A percentile compares a stretch with the other conserved stretches of the same genome.
Conservation (phyloP, 1,140 invertebrate species). For the Scaptomyza montana region DNA sequence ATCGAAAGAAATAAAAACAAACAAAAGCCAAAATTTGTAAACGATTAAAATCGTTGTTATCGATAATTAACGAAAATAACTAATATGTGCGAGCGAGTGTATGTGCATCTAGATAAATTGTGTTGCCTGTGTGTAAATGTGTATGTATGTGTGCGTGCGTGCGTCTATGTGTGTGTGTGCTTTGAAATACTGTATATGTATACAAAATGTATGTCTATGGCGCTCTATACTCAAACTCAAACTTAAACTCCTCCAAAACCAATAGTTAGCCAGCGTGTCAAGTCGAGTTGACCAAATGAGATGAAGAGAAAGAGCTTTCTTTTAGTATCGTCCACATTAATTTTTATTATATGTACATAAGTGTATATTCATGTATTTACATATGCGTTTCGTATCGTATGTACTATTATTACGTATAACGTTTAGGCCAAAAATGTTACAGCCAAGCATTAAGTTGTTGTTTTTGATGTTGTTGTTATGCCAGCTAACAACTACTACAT, state of each 20-base stretch:
- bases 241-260: not conserved
- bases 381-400: not conserved
- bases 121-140: constrained; percentile 1
- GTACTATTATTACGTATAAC: constrained; percentile 10
- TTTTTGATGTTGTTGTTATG: not conserved
- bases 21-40: constrained; percentile 25
- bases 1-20: not conserved
- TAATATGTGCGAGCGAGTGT: not conserved
- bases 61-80: constrained; percentile 13
- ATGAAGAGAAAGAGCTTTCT: not conserved
- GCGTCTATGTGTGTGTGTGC: not conserved
- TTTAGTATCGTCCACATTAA: constrained; percentile 59
- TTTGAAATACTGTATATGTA: not conserved
- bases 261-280: constrained; percentile 17
- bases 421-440: constrained; percentile 15
- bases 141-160: constrained; percentile 13
- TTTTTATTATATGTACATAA: constrained; percentile 54
- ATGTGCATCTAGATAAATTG: not conserved
- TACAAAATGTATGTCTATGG: constrained; percentile 3
- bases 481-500: not conserved
- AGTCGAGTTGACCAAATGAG: not conserved
- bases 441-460: constrained; percentile 27
- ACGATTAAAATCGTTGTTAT: not conserved
- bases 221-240: not conserved
- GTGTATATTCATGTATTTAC: constrained; percentile 35